A percentile compares a stretch with the other conserved stretches of the same genome.
Conservation (phyloP, 2,113 vertebrate species). For the Bettongia penicillata region DNA sequence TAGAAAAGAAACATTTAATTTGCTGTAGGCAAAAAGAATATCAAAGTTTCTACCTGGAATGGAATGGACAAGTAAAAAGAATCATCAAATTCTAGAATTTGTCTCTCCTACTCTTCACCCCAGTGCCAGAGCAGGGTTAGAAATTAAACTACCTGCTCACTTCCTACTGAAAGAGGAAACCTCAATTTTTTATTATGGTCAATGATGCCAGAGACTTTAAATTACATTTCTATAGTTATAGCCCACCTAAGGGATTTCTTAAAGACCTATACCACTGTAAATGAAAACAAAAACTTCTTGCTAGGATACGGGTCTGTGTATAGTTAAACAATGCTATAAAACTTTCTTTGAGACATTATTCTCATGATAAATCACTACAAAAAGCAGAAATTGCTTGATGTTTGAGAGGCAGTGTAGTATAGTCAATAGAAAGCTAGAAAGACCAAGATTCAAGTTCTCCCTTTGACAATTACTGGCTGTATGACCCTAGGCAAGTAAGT, state of each 20-base stretch:
- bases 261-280: neutral
- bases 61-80: slow-evolving; percentile 25
- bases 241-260: neutral
- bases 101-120: neutral
- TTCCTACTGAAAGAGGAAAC: neutral
- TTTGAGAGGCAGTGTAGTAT: neutral
- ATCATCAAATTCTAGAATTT: neutral
- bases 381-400: neutral
- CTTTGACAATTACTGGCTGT: neutral
- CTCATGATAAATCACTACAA: neutral
- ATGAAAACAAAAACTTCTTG: neutral
- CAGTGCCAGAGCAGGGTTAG: neutral
- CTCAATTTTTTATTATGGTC: neutral
- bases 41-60: slow-evolving; percentile 19
- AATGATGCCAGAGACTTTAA: neutral
- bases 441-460: neutral
- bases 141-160: neutral
- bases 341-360: neutral
- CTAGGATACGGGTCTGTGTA: neutral
- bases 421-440: neutral
- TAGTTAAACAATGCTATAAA: neutral
- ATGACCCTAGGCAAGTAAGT: neutral
- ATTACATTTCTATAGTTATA: neutral
- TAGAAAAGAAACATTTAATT: slow-evolving; percentile 60
- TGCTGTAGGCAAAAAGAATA: slow-evolving; percentile 33